Evolutionary conservation across 2,888 invertebrate genomes (phyloP).

Genomic region (Pyrrhosoma nymphula): DNA sequence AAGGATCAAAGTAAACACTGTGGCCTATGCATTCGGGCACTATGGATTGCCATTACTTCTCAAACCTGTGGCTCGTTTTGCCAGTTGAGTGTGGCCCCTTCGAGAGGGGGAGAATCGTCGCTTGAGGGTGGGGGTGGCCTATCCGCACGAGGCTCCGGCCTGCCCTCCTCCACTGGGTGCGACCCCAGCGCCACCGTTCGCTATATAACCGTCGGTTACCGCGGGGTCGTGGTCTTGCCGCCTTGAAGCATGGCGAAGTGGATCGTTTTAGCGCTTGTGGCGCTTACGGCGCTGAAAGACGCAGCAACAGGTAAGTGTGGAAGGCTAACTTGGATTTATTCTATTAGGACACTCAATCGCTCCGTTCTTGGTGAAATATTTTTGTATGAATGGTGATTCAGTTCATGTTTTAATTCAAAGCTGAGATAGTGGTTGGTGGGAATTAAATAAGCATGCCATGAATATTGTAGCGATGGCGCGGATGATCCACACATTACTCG

Average conservation of each 20-base stretch:
- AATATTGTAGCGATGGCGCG: no score
- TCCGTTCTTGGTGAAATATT: background rate
- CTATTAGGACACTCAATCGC: background rate
- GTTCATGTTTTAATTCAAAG: background rate
- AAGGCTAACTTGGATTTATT: background rate
- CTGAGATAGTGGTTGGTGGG: no score
- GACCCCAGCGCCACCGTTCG: conserved; percentile 19
- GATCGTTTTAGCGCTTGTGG: conserved; percentile 55
- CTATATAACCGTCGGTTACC: conserved; percentile 49
- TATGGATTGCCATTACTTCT: background rate
- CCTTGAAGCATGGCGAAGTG: conserved; percentile 58
- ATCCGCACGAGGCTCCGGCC: background rate
- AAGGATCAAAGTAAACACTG: no score
- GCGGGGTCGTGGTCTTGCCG: conserved; percentile 30
- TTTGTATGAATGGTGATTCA: background rate
- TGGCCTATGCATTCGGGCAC: no score
- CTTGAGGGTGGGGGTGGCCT: background rate
- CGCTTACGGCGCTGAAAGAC: conserved; percentile 44
- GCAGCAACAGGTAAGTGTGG: conserved; percentile 45
- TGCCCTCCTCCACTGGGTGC: background rate
- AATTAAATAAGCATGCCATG: no score
- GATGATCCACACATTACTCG: no score
- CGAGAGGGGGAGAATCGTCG: no score
- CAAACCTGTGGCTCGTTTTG: background rate
- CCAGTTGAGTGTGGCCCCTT: background rate